A percentile compares a stretch with the other conserved stretches of the same genome.
Conservation (phyloP, 2,797 vertebrate genomes). For the Myotis pilosus region DNA sequence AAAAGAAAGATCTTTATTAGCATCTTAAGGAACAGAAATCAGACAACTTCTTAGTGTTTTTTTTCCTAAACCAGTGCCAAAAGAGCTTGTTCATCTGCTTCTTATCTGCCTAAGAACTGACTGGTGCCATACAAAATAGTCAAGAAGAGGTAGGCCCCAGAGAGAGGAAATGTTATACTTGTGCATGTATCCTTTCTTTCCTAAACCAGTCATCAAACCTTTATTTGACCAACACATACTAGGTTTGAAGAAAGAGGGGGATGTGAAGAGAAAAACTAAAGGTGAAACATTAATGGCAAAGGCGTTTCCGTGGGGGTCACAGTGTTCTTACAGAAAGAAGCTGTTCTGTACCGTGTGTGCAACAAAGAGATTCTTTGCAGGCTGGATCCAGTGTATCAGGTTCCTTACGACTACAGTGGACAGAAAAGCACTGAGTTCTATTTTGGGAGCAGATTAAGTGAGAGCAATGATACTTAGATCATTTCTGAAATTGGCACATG, state of each 20-base stretch:
- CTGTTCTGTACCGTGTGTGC: neutral
- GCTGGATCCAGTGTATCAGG: neutral
- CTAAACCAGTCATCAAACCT: neutral
- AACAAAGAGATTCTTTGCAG: conserved; percentile 8
- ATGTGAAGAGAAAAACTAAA: neutral
- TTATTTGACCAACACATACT: neutral
- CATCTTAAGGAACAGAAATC: neutral
- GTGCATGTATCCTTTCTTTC: neutral
- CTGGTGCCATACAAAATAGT: neutral
- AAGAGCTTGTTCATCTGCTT: neutral
- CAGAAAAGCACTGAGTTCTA: neutral
- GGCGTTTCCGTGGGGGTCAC: neutral
- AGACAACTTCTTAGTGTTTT: conserved; percentile 14
- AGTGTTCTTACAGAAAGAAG: conserved; percentile 21
- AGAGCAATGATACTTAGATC: conserved; percentile 11
- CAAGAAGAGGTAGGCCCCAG: neutral
- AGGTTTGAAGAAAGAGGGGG: neutral
- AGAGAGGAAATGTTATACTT: neutral
- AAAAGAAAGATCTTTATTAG: conserved; percentile 34
- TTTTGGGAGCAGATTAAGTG: neutral
- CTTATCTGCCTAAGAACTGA: neutral
- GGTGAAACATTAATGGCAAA: neutral
- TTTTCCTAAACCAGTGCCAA: conserved; percentile 43
- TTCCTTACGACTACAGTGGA: neutral
- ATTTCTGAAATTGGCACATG: neutral